Percentiles rank a stretch among this genome's conserved stretches.
Evolutionary conservation across 2,113 vertebrate genomes (phyloP).

Genomic region (Microcebus ravelobensis): DNA sequence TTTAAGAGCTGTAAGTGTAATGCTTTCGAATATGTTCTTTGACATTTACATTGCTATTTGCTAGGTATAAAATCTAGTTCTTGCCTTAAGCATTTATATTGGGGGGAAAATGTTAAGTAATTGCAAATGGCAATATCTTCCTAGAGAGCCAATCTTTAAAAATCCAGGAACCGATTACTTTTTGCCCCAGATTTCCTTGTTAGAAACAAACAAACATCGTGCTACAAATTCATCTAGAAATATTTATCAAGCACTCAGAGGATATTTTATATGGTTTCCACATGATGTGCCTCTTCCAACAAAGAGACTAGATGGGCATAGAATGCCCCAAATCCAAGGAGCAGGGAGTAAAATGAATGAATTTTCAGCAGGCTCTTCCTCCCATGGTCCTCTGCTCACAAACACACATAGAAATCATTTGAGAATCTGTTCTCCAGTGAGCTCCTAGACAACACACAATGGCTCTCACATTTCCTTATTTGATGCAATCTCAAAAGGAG

Average conservation of each 20-base stretch:
- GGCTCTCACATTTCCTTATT: slow-evolving; percentile 27
- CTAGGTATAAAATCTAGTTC: slow-evolving; percentile 74
- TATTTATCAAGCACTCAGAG: slow-evolving; percentile 39
- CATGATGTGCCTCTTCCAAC: not conserved
- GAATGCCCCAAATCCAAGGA: not conserved
- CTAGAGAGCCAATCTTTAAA: slow-evolving; percentile 58
- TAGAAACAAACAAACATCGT: slow-evolving; percentile 57
- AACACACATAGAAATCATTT: not conserved
- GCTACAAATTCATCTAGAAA: slow-evolving; percentile 52
- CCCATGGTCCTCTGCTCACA: not conserved
- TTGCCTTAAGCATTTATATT: slow-evolving; percentile 76
- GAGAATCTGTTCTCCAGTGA: not conserved
- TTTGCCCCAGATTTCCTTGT: slow-evolving; percentile 52
- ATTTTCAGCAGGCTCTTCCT: not conserved
- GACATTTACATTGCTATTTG: slow-evolving; percentile 76
- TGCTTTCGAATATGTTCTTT: slow-evolving; percentile 75
- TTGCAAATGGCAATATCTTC: slow-evolving; percentile 79
- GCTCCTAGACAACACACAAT: slow-evolving; percentile 12
- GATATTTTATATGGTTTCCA: slow-evolving; percentile 8
- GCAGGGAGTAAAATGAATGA: not conserved
- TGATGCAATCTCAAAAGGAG: slow-evolving; percentile 5
- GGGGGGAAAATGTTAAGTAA: slow-evolving; percentile 69
- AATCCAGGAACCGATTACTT: slow-evolving; percentile 54
- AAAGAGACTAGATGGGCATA: not conserved
- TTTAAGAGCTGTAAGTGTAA: slow-evolving; percentile 74